Conservation (phyloP, 2,113 vertebrate species). For the Vulpes lagopus region DNA sequence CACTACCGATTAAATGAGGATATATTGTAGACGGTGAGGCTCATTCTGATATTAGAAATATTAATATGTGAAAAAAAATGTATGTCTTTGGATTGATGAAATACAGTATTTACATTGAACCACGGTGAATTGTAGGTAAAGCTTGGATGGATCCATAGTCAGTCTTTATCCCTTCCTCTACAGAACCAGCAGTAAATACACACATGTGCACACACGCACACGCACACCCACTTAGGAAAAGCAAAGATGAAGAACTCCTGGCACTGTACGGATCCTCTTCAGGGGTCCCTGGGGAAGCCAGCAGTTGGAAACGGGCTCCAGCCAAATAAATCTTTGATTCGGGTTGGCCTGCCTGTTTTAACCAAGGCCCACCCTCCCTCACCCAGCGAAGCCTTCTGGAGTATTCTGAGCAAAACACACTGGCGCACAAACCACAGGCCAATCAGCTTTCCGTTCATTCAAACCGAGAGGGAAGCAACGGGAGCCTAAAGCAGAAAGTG, state of each 20-base stretch:
- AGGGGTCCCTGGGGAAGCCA: background rate
- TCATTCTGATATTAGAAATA: background rate
- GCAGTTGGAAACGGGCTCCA: background rate
- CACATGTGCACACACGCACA: background rate
- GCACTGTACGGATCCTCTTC: background rate
- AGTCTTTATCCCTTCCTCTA: background rate
- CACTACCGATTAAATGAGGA: background rate
- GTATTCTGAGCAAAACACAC: slow-evolving; percentile 58
- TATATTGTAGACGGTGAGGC: background rate
- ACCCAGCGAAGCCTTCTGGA: background rate
- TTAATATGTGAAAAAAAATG: background rate
- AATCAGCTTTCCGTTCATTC: background rate
- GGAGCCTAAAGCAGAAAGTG: background rate
- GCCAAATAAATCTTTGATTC: background rate
- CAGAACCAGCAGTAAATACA: background rate
- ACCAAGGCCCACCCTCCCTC: background rate
- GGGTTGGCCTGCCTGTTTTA: background rate
- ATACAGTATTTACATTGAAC: background rate
- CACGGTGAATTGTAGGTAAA: background rate
- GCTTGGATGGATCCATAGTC: background rate
- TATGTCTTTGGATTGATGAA: background rate
- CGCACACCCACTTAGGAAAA: background rate
- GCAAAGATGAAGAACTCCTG: background rate
- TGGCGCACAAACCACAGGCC: background rate
- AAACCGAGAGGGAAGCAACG: background rate